These are phyloP conservation scores for Austrolebias charrua DNA, from an alignment of 2,797 vertebrate species.

Conservation along the genomic window DNA sequence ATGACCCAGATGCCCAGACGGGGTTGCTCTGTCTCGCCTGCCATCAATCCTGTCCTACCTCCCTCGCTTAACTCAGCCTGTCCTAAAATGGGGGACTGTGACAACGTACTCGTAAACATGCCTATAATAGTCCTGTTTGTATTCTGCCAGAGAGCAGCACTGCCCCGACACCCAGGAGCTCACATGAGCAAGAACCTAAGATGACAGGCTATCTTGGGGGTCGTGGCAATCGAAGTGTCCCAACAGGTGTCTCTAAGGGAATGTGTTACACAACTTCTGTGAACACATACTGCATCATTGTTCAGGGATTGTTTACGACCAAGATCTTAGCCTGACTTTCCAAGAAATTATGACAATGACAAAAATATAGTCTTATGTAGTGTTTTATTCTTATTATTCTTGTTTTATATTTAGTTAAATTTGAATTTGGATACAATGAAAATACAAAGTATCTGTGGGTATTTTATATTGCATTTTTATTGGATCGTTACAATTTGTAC, in stretches of 20 bases:
- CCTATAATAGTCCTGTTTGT: slow-evolving; percentile 79
- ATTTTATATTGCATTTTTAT: slow-evolving; percentile 13
- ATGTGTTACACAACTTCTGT: slow-evolving; percentile 32
- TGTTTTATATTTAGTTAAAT: neutral
- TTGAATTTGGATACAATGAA: neutral
- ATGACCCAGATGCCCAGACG: slow-evolving; percentile 74
- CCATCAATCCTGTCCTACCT: slow-evolving; percentile 60
- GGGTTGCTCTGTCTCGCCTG: slow-evolving; percentile 58
- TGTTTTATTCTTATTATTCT: neutral
- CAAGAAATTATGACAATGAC: neutral
- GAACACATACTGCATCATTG: slow-evolving; percentile 28
- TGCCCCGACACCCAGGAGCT: slow-evolving; percentile 48
- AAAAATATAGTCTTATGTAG: neutral
- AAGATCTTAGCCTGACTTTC: slow-evolving; percentile 6
- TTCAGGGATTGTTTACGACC: slow-evolving; percentile 29
- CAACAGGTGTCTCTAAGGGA: slow-evolving; percentile 64
- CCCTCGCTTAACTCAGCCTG: slow-evolving; percentile 25
- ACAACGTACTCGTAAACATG: slow-evolving; percentile 70
- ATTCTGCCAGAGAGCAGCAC: slow-evolving; percentile 59
- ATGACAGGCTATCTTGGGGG: slow-evolving; percentile 64
- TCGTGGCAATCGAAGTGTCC: slow-evolving; percentile 58
- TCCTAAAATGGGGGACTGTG: slow-evolving; percentile 57
- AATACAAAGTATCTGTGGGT: neutral
- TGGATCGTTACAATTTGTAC: slow-evolving; percentile 16
- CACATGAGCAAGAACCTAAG: slow-evolving; percentile 51